phyloP scores from a whole-genome alignment of 2,113 vertebrate genomes.

The Prunella fulvescens region DNA sequence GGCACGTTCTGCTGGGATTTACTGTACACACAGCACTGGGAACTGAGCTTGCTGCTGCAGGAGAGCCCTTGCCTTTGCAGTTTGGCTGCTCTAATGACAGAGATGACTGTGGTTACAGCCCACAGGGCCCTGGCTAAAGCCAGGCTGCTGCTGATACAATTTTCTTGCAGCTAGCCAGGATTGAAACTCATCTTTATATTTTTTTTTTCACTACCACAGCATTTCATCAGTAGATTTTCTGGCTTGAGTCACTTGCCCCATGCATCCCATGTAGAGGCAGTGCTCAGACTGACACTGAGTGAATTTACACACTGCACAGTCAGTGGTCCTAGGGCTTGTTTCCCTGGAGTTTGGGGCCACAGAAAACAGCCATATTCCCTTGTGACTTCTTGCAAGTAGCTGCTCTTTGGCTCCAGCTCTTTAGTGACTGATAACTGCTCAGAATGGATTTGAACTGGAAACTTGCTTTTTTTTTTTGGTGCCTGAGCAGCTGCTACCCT shows the following conservation, averaged over 20 bases:
- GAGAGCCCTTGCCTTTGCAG: not conserved
- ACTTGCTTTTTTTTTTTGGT: not conserved
- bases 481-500: not conserved
- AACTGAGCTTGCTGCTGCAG: not conserved
- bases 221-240: not conserved
- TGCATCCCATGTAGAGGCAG: not conserved
- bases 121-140: not conserved
- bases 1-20: not conserved
- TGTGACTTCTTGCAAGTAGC: not conserved
- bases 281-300: not conserved
- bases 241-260: not conserved
- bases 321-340: not conserved
- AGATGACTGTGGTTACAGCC: not conserved
- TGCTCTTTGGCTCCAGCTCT: not conserved
- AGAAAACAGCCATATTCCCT: not conserved
- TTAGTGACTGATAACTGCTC: not conserved
- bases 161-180: not conserved
- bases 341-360: not conserved
- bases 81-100: not conserved
- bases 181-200: not conserved
- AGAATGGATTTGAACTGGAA: not conserved
- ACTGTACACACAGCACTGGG: not conserved
- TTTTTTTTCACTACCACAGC: not conserved
- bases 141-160: not conserved
- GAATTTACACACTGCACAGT: not conserved